Percentiles rank a stretch among this genome's conserved stretches.
Evolutionary conservation across 2,797 vertebrate species (phyloP).

Genomic region (Yasuhikotakia modesta): DNA sequence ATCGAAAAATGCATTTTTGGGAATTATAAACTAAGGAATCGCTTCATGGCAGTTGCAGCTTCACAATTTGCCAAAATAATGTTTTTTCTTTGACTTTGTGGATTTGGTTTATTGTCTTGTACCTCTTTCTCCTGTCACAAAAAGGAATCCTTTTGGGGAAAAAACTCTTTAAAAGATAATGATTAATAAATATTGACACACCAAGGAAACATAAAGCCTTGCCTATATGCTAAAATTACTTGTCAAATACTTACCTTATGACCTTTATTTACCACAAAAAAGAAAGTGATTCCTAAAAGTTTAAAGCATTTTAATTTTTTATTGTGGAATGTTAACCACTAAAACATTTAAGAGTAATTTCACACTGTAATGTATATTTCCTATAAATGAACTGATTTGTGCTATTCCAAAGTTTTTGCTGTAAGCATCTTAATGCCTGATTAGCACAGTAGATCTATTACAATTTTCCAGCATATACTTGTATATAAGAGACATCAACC

Average conservation of each 20-base stretch:
- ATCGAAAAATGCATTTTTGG: conserved; percentile 4
- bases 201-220: conserved; percentile 1
- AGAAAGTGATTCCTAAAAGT: neutral
- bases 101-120: conserved; percentile 1
- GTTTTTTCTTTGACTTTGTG: conserved; percentile 1
- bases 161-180: conserved; percentile 27
- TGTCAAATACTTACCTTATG: conserved; percentile 35
- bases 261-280: neutral
- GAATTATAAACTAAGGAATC: neutral
- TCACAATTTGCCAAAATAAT: conserved; percentile 26
- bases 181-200: neutral
- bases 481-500: neutral
- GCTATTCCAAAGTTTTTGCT: neutral
- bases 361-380: neutral
- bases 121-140: neutral
- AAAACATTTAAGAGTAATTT: neutral
- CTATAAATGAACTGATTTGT: too few species aligned
- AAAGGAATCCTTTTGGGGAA: neutral
- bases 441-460: neutral
- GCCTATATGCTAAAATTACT: neutral
- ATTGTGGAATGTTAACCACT: conserved; percentile 2
- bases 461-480: neutral
- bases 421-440: neutral
- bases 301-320: neutral
- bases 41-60: neutral